Evolutionary conservation across 2,113 vertebrate genomes (phyloP).

Genomic region (Zosterops japonicus): DNA sequence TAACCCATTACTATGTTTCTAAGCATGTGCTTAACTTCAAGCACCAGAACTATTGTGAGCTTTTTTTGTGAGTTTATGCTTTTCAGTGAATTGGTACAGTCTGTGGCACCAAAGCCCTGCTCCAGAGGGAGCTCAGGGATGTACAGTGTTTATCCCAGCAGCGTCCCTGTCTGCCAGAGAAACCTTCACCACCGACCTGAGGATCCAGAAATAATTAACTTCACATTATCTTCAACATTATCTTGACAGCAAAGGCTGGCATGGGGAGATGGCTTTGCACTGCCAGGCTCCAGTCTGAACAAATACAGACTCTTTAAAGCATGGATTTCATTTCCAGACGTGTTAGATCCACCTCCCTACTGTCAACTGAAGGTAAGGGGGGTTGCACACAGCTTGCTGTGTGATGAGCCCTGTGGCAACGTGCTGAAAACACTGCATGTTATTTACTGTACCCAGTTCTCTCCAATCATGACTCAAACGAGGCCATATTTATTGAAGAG

Average conservation of each 20-base stretch:
- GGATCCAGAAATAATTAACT: not conserved
- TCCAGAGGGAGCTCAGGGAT: not conserved
- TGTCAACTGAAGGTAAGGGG: not conserved
- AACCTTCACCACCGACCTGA: not conserved
- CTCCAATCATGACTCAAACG: not conserved
- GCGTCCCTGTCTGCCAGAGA: not conserved
- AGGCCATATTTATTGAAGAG: not conserved
- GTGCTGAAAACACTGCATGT: not conserved
- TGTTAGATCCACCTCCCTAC: not conserved
- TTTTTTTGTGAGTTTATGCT: not conserved
- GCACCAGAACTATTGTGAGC: not conserved
- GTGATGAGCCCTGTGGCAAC: not conserved
- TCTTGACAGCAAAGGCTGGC: not conserved
- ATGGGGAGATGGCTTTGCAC: not conserved
- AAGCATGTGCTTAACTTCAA: not conserved
- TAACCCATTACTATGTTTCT: not conserved
- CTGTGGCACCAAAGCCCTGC: not conserved
- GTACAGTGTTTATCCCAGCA: not conserved
- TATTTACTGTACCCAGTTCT: not conserved
- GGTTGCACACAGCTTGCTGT: not conserved
- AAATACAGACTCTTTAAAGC: not conserved
- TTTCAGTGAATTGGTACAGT: not conserved
- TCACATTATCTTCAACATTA: not conserved
- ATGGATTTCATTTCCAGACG: not conserved
- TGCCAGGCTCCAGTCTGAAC: not conserved